Conservation (phyloP, 1,140 invertebrate species). For the Caenorhabditis briggsae region DNA sequence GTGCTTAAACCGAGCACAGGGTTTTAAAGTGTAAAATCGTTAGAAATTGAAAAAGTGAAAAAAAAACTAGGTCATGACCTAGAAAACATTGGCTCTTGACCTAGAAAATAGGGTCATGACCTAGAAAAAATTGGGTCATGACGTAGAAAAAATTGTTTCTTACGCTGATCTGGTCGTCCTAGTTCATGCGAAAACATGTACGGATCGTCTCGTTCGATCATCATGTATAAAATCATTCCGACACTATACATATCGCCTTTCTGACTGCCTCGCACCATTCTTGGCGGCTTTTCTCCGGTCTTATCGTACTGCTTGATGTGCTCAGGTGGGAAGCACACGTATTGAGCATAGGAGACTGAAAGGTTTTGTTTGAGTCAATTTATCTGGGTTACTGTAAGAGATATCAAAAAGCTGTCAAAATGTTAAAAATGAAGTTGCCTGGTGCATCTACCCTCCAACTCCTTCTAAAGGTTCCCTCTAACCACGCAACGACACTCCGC, state of each 20-base stretch:
- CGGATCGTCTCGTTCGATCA: slow-evolving; percentile 22
- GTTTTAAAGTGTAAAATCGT: too few species aligned
- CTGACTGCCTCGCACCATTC: background rate
- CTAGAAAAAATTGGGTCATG: too few species aligned
- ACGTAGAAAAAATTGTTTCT: background rate
- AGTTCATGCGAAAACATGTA: background rate
- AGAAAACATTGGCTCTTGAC: too few species aligned
- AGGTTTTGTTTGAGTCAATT: background rate
- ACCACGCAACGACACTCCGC: too few species aligned
- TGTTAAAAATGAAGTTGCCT: too few species aligned
- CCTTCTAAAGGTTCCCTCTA: too few species aligned
- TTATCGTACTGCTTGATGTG: slow-evolving; percentile 60
- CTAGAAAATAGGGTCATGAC: too few species aligned
- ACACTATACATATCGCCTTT: slow-evolving; percentile 34
- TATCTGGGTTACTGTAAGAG: background rate
- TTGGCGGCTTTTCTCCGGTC: background rate
- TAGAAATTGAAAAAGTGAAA: too few species aligned
- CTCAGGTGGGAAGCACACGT: slow-evolving; percentile 71
- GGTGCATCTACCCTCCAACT: too few species aligned
- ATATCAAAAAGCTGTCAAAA: too few species aligned
- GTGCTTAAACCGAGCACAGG: too few species aligned
- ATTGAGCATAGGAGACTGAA: slow-evolving; percentile 53
- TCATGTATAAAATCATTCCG: slow-evolving; percentile 46
- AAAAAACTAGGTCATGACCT: too few species aligned
- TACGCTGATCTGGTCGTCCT: background rate